phyloP scores from a whole-genome alignment of 2,113 vertebrate genomes.

The Pterocles gutturalis region DNA sequence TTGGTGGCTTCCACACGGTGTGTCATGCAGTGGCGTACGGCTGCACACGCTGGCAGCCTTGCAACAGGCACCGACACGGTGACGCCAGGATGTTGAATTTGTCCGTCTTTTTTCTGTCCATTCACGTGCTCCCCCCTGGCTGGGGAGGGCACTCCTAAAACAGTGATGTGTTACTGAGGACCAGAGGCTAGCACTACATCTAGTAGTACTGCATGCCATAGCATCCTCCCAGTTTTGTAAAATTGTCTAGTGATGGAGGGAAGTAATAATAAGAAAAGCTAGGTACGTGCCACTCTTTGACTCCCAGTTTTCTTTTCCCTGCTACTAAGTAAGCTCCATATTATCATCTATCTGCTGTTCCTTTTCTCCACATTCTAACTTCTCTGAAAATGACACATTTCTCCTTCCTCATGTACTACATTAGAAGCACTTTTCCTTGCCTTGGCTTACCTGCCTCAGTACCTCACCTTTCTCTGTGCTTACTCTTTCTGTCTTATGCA shows the following conservation, averaged over 20 bases:
- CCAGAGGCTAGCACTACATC: not conserved
- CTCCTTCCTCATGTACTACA: not conserved
- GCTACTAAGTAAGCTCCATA: not conserved
- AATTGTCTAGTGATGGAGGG: not conserved
- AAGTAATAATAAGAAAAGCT: not conserved
- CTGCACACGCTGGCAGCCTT: not conserved
- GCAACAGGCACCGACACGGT: rapidly evolving
- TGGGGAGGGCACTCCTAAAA: not conserved
- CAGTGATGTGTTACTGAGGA: not conserved
- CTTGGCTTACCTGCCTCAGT: not conserved
- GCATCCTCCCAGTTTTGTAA: not conserved
- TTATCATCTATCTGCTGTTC: not conserved
- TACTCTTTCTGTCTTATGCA: not conserved
- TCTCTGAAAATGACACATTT: not conserved
- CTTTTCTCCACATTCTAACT: not conserved
- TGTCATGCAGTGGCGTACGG: not conserved
- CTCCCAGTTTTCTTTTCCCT: not conserved
- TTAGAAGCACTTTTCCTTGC: not conserved
- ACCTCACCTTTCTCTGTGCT: not conserved
- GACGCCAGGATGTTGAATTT: not conserved
- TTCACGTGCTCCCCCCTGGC: not conserved
- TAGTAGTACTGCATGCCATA: not conserved
- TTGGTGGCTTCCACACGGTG: rapidly evolving
- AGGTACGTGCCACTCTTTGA: rapidly evolving
- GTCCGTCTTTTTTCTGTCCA: rapidly evolving